Base-by-base conservation (phyloP, 1,140 invertebrate species). In the Caerostris darwini region DNA sequence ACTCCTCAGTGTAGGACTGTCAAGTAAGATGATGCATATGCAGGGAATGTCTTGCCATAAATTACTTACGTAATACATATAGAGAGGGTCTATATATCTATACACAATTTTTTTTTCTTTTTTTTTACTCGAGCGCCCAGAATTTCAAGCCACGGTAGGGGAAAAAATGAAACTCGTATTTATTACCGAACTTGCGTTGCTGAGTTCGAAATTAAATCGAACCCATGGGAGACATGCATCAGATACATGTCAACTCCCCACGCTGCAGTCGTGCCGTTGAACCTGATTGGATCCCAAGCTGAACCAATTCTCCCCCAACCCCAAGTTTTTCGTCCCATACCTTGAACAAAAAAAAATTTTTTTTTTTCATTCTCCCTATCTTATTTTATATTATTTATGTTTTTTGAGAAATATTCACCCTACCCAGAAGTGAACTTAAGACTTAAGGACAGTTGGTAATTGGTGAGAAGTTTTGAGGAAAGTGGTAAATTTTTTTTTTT, bases 91-190 rank as follows among this genome's bases (percentile, higher is more conserved):
- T 94, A 88, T 94, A 89, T 81, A 88, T 94, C 86, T 89, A 88
- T 81, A 94, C 56, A 89, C 17, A 81, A 89, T 81, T 86, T 86
- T 86, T 83, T 59, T 90, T 8, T 64, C 7, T 12, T 54, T 14
- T 50, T 81, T 85, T 85, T 85, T 34, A 59, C 19, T 14, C n/a
- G 56, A 59, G 54, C 64, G 69, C 12, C 90, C 82, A 54, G 58
- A 83, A 82, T 83, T 77, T 92, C 77, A 58, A 59, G 64, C 58
- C 85, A 64, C 58, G 57, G 56, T 94, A 81, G 92, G 92, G 85
- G 92, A 94, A 94, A 94, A 94, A 94, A 88, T 94, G 92, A 81
- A 94, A 94, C 92, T 89, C 92, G 83, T 94, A 94, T 94, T 94
- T 94, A 94, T 94, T 94, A 89, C 92, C 69, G 61, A 93, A 93